Percentiles rank a stretch among this genome's conserved stretches.
phyloP scores from a whole-genome alignment of 2,113 vertebrate genomes.

The Amphiprion ocellaris region DNA sequence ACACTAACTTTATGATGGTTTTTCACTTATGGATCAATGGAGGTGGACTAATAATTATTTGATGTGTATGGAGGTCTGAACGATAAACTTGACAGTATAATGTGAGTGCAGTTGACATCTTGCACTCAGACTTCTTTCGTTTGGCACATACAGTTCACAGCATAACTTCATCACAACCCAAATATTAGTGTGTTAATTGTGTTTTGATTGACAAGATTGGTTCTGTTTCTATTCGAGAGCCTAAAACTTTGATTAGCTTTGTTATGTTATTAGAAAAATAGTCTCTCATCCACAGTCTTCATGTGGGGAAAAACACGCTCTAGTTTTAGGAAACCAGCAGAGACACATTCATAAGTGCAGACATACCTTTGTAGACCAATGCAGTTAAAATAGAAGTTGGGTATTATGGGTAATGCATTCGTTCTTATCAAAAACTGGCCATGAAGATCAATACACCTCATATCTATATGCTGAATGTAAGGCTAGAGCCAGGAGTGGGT shows the following conservation, averaged over 20 bases:
- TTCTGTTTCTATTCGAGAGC: too few species aligned
- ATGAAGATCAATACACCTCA: not conserved
- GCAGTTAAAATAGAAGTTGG: slow-evolving; percentile 7
- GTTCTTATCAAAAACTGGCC: not conserved
- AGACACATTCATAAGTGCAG: not conserved
- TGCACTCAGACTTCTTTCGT: slow-evolving; percentile 18
- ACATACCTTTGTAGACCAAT: slow-evolving; percentile 3
- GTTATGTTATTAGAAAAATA: not conserved
- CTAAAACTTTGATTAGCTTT: not conserved
- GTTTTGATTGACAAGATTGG: too few species aligned
- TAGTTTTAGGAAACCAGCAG: slow-evolving; percentile 23
- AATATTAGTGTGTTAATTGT: slow-evolving; percentile 4
- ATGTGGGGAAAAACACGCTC: not conserved
- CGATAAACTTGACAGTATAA: slow-evolving; percentile 13
- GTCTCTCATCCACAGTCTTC: not conserved
- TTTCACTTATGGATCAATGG: slow-evolving; percentile 17
- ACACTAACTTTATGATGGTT: not conserved
- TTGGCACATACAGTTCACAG: slow-evolving; percentile 41
- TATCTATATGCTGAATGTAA: not conserved
- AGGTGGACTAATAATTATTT: slow-evolving; percentile 18
- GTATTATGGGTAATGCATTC: not conserved
- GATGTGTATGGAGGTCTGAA: slow-evolving; percentile 9
- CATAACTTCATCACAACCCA: slow-evolving; percentile 31
- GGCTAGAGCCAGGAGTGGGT: not conserved
- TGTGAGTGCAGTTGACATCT: slow-evolving; percentile 23